Conservation (phyloP, 2,113 vertebrate genomes). For the Rafetus swinhoei region DNA sequence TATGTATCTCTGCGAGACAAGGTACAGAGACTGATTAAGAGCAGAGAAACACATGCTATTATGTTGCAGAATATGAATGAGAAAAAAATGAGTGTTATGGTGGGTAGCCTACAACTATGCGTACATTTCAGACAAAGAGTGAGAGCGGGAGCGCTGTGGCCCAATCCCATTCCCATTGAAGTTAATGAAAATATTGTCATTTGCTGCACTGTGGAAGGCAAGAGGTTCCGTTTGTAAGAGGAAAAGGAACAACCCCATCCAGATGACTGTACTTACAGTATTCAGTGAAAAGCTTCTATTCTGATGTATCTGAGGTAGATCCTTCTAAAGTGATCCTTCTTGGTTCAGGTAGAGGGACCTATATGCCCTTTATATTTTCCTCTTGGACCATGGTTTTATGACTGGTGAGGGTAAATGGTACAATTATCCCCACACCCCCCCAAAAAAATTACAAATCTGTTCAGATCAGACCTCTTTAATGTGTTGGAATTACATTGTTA, state of each 20-base stretch:
- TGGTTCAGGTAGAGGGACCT: not conserved
- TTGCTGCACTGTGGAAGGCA: not conserved
- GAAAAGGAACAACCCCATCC: accelerated
- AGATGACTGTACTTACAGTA: not conserved
- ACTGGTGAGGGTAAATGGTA: not conserved
- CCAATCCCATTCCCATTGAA: not conserved
- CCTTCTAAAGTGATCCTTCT: not conserved
- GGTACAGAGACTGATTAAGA: not conserved
- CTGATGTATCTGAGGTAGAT: not conserved
- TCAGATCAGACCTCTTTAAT: not conserved
- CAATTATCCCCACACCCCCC: too few species aligned
- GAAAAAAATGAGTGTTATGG: not conserved
- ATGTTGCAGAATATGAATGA: not conserved
- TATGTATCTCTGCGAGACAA: not conserved
- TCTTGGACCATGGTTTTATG: not conserved
- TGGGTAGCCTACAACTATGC: not conserved
- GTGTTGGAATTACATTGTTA: not conserved
- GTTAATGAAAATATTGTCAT: not conserved
- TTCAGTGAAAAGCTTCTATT: not conserved
- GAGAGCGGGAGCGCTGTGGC: not conserved
- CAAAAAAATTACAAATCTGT: not conserved
- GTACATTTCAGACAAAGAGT: not conserved
- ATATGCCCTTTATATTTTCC: not conserved
- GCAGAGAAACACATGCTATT: not conserved
- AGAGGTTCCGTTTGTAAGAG: not conserved